Evolutionary conservation across 2,113 vertebrate species (phyloP), one percentile per base, ranked within the genome.

Genomic region (Limnothrissa miodon): DNA sequence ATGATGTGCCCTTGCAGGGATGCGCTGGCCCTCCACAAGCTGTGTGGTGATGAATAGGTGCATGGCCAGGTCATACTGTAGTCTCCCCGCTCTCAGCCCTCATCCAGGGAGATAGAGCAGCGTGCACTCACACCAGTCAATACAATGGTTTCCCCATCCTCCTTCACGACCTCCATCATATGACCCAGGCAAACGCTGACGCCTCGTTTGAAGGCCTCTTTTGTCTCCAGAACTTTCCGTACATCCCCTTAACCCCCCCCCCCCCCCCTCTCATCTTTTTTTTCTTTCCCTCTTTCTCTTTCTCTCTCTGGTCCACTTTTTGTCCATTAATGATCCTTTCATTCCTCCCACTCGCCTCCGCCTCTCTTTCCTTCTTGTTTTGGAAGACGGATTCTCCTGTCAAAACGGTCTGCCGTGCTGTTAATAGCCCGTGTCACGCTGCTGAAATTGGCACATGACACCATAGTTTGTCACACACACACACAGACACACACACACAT

Each of bases 271-370:
- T 48, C 45, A n/a, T 79, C 25, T 80, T 8, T 59, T 53, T 45
- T 78, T 33, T 66, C 19, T 11, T 74, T 21, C 82, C 89, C 83
- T 84, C 83, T 79, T 87, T 87, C 79, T 88, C 86, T 86, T 82
- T 83, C 78, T 82, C 87, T 82, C 74, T 19, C 82, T 62, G 62
- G 59, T 46, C 29, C 70, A 78, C 42, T 81, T 84, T 95, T 93
- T 94, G 90, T 93, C 89, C 88, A 62, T 88, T 89, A 89, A 85
- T 92, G 88, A 87, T 88, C 89, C 90, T 82, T 86, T 85, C 80
- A 83, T 88, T 84, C 33, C 15, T 10, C 59, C 25, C 66, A 29
- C 33, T 29, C 17, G 13, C 33, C 33, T 13, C 66, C 7, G 89
- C 90, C 83, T 79, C 85, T 82, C 85, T 36, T 70, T 78, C 11